Conservation (phyloP, 2,797 vertebrate genomes). For the Galaxias olidus region DNA sequence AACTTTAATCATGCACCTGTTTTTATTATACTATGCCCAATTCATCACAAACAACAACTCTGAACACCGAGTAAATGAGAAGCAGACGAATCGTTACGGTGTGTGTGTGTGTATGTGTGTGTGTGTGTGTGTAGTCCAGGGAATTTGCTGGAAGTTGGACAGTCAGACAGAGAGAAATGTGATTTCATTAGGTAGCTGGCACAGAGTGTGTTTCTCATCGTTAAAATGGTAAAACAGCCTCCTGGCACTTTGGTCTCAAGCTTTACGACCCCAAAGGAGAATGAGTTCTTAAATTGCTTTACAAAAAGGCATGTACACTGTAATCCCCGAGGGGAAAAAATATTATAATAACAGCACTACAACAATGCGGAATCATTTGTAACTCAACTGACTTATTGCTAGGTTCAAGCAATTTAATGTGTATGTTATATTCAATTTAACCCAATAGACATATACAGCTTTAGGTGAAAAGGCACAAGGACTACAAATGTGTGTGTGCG, state of each 20-base stretch:
- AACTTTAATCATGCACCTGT: conserved; percentile 81
- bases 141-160: conserved; percentile 63
- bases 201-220: conserved; percentile 55
- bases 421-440: too few relatives aligned
- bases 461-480: too few relatives aligned
- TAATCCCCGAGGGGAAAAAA: too few relatives aligned
- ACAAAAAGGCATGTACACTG: too few relatives aligned
- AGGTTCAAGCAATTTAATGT: too few relatives aligned
- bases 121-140: too few relatives aligned
- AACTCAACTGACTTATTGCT: too few relatives aligned
- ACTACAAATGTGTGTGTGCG: too few relatives aligned
- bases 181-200: conserved; percentile 73
- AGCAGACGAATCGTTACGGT: conserved; percentile 71
- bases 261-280: neutral
- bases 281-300: too few relatives aligned
- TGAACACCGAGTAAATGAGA: conserved; percentile 68
- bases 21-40: conserved; percentile 76
- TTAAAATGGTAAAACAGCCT: conserved; percentile 69
- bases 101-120: conserved; percentile 3
- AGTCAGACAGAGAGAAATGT: conserved; percentile 69
- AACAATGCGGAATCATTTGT: too few relatives aligned
- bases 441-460: too few relatives aligned
- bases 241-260: conserved; percentile 51
- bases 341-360: too few relatives aligned
- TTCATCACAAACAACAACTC: conserved; percentile 66